A percentile compares a stretch with the other conserved stretches of the same genome.
Evolutionary conservation across 2,888 invertebrate species (phyloP).

Genomic region (Microplitis deprimator): DNA sequence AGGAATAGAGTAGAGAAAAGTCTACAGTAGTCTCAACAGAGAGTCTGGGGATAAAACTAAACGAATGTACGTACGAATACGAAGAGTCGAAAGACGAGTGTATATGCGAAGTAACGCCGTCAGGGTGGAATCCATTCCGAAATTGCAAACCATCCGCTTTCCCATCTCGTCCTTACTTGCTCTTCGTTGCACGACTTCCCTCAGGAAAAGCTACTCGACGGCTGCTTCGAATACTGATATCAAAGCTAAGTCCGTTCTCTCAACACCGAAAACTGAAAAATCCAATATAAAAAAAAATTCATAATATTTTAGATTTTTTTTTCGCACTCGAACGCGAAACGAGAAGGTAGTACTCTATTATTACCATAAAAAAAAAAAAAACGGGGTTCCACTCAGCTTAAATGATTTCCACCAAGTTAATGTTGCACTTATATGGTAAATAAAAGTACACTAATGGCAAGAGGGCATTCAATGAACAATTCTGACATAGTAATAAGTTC

Average conservation of each 20-base stretch:
- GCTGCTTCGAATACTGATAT: slow-evolving; percentile 69
- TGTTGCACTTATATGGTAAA: too few species aligned
- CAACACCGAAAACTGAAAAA: slow-evolving; percentile 63
- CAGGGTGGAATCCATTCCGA: slow-evolving; percentile 70
- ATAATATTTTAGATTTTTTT: slow-evolving; percentile 44
- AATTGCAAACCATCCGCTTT: slow-evolving; percentile 68
- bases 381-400: too few species aligned
- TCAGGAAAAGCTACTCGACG: slow-evolving; percentile 63
- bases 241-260: slow-evolving; percentile 56
- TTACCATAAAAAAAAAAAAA: too few species aligned
- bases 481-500: too few species aligned
- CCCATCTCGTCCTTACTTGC: slow-evolving; percentile 47
- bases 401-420: too few species aligned
- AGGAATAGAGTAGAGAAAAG: slow-evolving; percentile 5
- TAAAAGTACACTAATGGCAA: too few species aligned
- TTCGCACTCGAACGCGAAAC: too few species aligned
- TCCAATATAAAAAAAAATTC: slow-evolving; percentile 65
- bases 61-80: slow-evolving; percentile 1
- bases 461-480: too few species aligned
- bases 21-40: slow-evolving; percentile 30
- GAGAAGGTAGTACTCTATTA: too few species aligned
- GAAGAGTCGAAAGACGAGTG: slow-evolving; percentile 43
- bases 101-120: slow-evolving; percentile 45
- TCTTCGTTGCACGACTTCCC: slow-evolving; percentile 58
- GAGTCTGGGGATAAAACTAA: slow-evolving; percentile 27